Evolutionary conservation across 1,140 invertebrate species (phyloP).

Genomic region (Magallana ariakensis): DNA sequence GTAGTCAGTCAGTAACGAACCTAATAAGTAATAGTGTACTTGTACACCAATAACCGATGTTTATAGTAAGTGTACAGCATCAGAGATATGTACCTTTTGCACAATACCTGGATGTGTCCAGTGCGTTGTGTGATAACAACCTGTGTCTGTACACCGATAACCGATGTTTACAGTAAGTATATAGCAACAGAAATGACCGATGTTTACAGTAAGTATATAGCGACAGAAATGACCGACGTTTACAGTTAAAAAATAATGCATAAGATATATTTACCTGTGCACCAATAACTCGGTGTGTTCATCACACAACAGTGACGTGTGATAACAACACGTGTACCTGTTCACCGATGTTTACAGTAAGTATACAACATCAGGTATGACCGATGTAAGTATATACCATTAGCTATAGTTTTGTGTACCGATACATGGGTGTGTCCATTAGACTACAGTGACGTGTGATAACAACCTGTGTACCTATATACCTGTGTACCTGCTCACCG

Average conservation of each 20-base stretch:
- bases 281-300: neutral
- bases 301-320: neutral
- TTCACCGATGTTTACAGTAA: too few species aligned
- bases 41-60: neutral
- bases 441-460: neutral
- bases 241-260: neutral
- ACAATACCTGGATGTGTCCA: neutral
- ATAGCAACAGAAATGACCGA: neutral
- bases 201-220: neutral
- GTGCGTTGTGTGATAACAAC: neutral
- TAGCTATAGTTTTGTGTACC: too few species aligned
- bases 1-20: too few species aligned
- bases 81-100: too few species aligned
- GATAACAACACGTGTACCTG: slow-evolving; percentile 31
- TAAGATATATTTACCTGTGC: too few species aligned
- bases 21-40: too few species aligned
- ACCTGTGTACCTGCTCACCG: too few species aligned
- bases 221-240: neutral
- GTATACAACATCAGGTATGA: too few species aligned
- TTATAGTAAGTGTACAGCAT: neutral
- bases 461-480: neutral
- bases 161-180: slow-evolving; percentile 22
- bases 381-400: too few species aligned
- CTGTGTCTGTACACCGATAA: slow-evolving; percentile 13
- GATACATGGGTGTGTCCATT: neutral